phyloP scores from a whole-genome alignment of 2,113 vertebrate genomes.

The Dromaius novaehollandiae region DNA sequence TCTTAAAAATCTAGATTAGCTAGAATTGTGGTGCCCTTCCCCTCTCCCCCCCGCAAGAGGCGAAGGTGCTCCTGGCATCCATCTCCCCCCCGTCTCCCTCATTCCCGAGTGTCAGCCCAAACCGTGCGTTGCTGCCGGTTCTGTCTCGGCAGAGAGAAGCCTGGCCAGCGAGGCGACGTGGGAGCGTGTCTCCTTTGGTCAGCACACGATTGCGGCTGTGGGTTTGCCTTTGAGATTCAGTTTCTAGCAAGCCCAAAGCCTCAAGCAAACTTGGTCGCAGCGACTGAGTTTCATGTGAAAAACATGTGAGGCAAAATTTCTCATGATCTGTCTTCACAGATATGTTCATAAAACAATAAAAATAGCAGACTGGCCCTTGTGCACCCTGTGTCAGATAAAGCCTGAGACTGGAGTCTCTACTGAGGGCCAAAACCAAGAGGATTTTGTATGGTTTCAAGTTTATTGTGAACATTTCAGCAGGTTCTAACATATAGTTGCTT shows the following conservation, averaged over 20 bases:
- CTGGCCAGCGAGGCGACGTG: rapidly evolving
- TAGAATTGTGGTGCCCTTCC: rapidly evolving
- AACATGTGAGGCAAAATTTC: neutral
- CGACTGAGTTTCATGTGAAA: neutral
- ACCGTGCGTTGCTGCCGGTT: rapidly evolving
- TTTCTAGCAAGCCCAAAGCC: neutral
- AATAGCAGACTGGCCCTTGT: neutral
- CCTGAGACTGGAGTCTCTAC: neutral
- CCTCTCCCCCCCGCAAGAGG: neutral
- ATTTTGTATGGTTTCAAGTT: neutral
- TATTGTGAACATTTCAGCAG: neutral
- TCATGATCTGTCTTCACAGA: rapidly evolving
- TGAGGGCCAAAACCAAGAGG: neutral
- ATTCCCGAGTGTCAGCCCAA: rapidly evolving
- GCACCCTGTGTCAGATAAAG: neutral
- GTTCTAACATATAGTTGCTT: neutral
- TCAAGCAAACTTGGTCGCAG: neutral
- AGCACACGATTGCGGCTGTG: neutral
- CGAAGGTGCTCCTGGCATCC: neutral
- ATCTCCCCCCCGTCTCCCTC: neutral
- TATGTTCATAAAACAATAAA: neutral
- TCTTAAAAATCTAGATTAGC: neutral
- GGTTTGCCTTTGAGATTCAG: neutral
- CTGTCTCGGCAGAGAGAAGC: rapidly evolving
- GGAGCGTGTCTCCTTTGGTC: neutral